Conservation (phyloP, 1,140 invertebrate genomes). For the Scaptomyza montana region DNA sequence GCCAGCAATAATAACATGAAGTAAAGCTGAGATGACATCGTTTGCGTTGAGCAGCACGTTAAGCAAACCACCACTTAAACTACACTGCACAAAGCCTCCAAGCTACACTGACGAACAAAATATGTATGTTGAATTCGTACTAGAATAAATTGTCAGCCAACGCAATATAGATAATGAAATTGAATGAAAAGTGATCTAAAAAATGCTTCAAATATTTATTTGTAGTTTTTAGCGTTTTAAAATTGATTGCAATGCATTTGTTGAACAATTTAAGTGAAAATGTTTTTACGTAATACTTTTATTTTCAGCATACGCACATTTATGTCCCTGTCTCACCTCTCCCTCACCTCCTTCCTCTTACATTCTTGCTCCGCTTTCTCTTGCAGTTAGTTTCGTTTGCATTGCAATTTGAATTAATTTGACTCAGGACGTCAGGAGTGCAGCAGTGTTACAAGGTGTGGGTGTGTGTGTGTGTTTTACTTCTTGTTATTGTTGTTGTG, state of each 20-base stretch:
- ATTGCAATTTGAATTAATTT: conserved; percentile 80
- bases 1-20: conserved; percentile 55
- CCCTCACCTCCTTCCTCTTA: not conserved
- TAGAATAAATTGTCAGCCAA: no score
- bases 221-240: no score
- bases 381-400: conserved; percentile 52
- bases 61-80: conserved; percentile 46
- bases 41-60: conserved; percentile 59
- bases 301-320: not conserved
- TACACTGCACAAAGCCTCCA: conserved; percentile 22
- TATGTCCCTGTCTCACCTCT: not conserved
- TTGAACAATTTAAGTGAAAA: no score
- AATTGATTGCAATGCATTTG: no score
- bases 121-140: no score
- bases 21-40: not conserved
- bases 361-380: not conserved
- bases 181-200: no score
- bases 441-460: conserved; percentile 62
- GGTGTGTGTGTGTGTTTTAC: conserved; percentile 10
- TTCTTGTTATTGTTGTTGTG: conserved; percentile 32
- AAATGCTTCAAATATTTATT: no score
- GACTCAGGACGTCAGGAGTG: conserved; percentile 65
- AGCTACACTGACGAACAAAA: no score
- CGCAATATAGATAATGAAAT: no score
- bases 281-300: not conserved